Conservation (phyloP, 1,140 invertebrate genomes). For the Apis dorsata region DNA sequence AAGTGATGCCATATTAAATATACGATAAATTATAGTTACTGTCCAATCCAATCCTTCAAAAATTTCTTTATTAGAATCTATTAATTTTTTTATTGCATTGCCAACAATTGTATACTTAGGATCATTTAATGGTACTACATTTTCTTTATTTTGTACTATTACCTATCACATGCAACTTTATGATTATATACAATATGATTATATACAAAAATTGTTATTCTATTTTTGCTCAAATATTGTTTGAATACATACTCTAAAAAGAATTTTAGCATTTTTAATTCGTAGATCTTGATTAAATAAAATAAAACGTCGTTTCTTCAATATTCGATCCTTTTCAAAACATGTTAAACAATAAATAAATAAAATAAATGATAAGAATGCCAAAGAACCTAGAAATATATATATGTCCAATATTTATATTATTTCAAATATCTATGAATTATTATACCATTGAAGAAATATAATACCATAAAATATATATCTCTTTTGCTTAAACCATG, state of each 20-base stretch:
- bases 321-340: constrained; percentile 80
- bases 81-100: constrained; percentile 73
- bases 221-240: not conserved
- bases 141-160: constrained; percentile 64
- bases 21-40: constrained; percentile 78
- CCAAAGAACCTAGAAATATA: constrained; percentile 63
- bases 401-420: not conserved
- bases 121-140: constrained; percentile 72
- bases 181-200: not conserved
- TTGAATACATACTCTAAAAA: constrained; percentile 34
- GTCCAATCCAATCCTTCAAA: constrained; percentile 79
- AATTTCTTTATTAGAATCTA: constrained; percentile 79
- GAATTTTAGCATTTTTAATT: constrained; percentile 71
- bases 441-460: not conserved
- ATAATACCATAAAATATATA: constrained; percentile 65
- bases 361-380: constrained; percentile 52
- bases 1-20: constrained; percentile 40
- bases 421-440: constrained; percentile 1
- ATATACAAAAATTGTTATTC: not conserved
- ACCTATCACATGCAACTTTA: constrained; percentile 46
- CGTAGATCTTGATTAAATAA: constrained; percentile 80
- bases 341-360: constrained; percentile 79
- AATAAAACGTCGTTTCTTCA: constrained; percentile 80
- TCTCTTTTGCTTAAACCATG: constrained; percentile 60
- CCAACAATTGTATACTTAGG: constrained; percentile 70